A percentile compares a stretch with the other conserved stretches of the same genome.
Evolutionary conservation across 2,888 invertebrate species (phyloP).

Genomic region (Hirtodrosophila duncani): DNA sequence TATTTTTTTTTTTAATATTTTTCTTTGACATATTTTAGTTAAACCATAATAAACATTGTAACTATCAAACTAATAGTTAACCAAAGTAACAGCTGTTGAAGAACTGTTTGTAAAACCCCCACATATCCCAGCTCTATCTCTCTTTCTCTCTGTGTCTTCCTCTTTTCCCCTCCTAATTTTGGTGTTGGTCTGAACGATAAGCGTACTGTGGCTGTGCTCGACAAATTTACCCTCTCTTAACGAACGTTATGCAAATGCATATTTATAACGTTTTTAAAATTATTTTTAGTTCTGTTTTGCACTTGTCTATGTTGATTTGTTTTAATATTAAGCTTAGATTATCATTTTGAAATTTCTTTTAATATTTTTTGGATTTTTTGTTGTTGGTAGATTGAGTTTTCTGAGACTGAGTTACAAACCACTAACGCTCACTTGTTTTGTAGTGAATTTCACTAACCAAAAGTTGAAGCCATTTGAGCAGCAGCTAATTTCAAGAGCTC

Average conservation of each 20-base stretch:
- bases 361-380: no score
- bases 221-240: neutral
- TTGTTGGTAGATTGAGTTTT: no score
- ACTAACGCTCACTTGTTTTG: no score
- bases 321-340: neutral
- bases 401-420: no score
- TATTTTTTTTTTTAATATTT: slow-evolving; percentile 2
- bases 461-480: no score
- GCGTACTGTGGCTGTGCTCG: slow-evolving; percentile 2
- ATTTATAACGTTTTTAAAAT: slow-evolving; percentile 6
- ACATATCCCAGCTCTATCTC: no score
- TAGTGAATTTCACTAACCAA: no score
- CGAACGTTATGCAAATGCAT: no score
- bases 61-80: slow-evolving; percentile 24
- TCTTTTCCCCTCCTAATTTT: slow-evolving; percentile 9
- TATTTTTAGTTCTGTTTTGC: slow-evolving; percentile 15
- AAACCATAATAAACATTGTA: no score
- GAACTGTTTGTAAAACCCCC: no score
- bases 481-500: no score
- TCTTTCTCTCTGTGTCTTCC: slow-evolving; percentile 23
- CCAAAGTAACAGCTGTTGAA: slow-evolving; percentile 16
- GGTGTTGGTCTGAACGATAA: slow-evolving; percentile 6
- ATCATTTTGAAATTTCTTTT: slow-evolving; percentile 1
- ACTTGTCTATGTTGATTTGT: slow-evolving; percentile 6
- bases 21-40: neutral